These are phyloP conservation scores for Lithophane leautieri DNA, from an alignment of 2,888 invertebrate species.

Conservation along the genomic window DNA sequence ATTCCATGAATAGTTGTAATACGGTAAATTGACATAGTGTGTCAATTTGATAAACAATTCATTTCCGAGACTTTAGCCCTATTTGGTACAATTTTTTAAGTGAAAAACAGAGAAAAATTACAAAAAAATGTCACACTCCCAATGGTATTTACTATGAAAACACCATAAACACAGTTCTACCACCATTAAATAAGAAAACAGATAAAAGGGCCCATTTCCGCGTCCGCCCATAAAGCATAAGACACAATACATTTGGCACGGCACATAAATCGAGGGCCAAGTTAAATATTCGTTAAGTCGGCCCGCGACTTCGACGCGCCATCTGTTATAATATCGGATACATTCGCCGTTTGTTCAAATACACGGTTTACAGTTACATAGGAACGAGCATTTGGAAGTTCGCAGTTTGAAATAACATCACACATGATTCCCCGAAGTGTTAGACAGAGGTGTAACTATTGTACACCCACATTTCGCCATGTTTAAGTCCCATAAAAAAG, in stretches of 20 bases:
- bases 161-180: slow-evolving; percentile 24
- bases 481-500: not conserved
- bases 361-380: slow-evolving; percentile 55
- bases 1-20: not conserved
- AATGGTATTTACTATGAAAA: not conserved
- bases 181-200: slow-evolving; percentile 49
- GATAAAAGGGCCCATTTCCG: slow-evolving; percentile 50
- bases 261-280: slow-evolving; percentile 81
- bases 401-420: not conserved
- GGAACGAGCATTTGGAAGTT: slow-evolving; percentile 25
- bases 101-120: not conserved
- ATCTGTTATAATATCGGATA: slow-evolving; percentile 87
- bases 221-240: slow-evolving; percentile 68
- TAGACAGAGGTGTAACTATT: not conserved
- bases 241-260: slow-evolving; percentile 76
- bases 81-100: not conserved
- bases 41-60: not conserved
- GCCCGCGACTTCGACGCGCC: slow-evolving; percentile 77
- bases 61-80: not conserved
- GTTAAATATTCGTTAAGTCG: slow-evolving; percentile 89
- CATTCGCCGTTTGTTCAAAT: slow-evolving; percentile 72
- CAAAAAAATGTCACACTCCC: not conserved
- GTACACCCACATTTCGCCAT: not conserved
- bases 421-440: not conserved
- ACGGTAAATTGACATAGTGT: no score